Conservation (phyloP, 37 sponge, comb jelly and placozoan genomes). For the Ianthella basta region DNA sequence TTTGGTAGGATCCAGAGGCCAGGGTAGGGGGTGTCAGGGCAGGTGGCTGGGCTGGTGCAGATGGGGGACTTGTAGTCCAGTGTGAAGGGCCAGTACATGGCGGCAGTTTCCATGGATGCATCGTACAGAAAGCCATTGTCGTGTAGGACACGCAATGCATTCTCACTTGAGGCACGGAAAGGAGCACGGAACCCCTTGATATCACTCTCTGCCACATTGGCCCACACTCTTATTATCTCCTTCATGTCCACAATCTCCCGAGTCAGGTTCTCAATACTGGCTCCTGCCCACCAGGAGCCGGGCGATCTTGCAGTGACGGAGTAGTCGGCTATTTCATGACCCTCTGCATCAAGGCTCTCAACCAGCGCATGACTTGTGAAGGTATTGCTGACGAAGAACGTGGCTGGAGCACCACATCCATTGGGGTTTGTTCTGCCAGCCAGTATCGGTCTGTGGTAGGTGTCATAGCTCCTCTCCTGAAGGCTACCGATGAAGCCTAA, state of each 20-base stretch:
- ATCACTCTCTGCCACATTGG: conserved; percentile 15
- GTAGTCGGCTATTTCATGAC: conserved; percentile 62
- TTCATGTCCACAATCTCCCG: conserved; percentile 53
- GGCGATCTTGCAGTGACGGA: conserved; percentile 45
- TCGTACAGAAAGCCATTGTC: conserved; percentile 47
- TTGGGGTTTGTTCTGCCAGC: conserved; percentile 44
- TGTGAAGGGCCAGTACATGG: conserved; percentile 62
- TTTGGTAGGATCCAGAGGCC: conserved; percentile 59
- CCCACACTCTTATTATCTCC: conserved; percentile 43
- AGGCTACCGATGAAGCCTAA: conserved; percentile 50
- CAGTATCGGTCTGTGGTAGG: conserved; percentile 33
- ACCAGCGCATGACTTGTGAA: conserved; percentile 61
- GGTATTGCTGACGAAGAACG: conserved; percentile 49
- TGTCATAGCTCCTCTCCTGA: conserved; percentile 19
- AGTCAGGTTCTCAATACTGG: conserved; percentile 41
- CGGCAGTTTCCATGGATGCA: conserved; percentile 40
- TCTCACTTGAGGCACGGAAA: conserved; percentile 50
- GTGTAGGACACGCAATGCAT: conserved; percentile 37
- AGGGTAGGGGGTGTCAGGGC: conserved; percentile 55
- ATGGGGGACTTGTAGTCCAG: conserved; percentile 65
- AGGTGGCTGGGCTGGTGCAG: conserved; percentile 45
- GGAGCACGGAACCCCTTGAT: conserved; percentile 56
- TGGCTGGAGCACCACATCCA: conserved; percentile 51
- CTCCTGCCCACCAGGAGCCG: conserved; percentile 51
- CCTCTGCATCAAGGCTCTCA: conserved; percentile 38